Evolutionary conservation across 1,140 invertebrate species (phyloP).

Genomic region (Chrysomallon squamiferum): DNA sequence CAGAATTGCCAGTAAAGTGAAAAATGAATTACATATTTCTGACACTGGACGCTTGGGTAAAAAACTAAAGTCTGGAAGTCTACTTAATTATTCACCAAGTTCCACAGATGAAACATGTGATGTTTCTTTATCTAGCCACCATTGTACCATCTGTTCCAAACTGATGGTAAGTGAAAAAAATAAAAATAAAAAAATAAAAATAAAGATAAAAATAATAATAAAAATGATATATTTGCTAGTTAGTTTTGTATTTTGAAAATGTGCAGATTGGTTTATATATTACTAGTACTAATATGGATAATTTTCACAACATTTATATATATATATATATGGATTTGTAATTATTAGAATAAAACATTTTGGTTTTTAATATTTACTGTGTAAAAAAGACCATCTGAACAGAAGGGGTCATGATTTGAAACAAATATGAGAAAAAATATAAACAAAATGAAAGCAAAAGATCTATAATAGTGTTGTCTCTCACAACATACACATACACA

Average conservation of each 20-base stretch:
- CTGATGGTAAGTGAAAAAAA: slow-evolving; percentile 28
- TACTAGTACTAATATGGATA: not conserved
- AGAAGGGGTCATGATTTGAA: too few relatives aligned
- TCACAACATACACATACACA: too few relatives aligned
- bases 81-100: not conserved
- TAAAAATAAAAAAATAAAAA: not conserved
- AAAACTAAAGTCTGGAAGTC: not conserved
- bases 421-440: too few relatives aligned
- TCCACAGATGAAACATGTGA: not conserved
- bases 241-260: not conserved
- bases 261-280: not conserved
- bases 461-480: too few relatives aligned
- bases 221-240: not conserved
- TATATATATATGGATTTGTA: not conserved
- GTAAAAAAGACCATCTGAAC: too few relatives aligned
- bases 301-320: not conserved
- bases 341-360: too few relatives aligned
- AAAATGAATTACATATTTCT: slow-evolving; percentile 20
- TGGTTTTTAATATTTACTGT: too few relatives aligned
- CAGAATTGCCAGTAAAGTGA: slow-evolving; percentile 30
- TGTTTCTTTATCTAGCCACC: slow-evolving; percentile 24
- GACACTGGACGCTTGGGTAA: not conserved
- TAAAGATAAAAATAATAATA: not conserved
- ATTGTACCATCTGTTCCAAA: slow-evolving; percentile 26
- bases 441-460: too few relatives aligned